Base-by-base conservation (phyloP, 1,140 invertebrate species). In the Aphaenogaster floridana region DNA sequence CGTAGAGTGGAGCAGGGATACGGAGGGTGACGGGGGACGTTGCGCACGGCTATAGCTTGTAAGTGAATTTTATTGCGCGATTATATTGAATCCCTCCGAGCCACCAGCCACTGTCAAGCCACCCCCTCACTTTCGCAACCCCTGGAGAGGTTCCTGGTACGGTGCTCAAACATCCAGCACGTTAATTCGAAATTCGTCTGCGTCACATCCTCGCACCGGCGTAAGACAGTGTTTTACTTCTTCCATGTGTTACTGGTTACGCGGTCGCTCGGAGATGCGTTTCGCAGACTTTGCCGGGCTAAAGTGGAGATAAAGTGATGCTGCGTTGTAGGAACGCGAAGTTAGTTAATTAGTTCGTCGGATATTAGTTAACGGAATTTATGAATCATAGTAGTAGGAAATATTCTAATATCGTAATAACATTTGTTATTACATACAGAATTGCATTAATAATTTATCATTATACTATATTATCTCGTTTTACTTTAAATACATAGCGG, bases 61-160 rank as follows among this genome's bases (percentile, higher is more conserved):
- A 93, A 94, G 94, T 94, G 92, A 94, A 94, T 94, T 94, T 94
- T 94, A 94, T 94, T 94, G 94, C 94, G 89, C 94, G 94, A 94
- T 94, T 94, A 94, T 94, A 94, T 94, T 94, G 93, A 91, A 94
- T 94, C 93, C 92, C 93, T 93, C 88, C 89, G 91, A 91, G 91
- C 88, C 91, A 91, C 88, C 83, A 87, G 90, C 86, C 79, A 79
- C 88, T 83, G 88, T 90, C 92, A 81, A 90, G 84, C 77, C 89
- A 54, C 91, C 69, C 83, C 85, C 86, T 90, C 85, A 86, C 87
- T 83, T 61, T 80, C 59, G 77, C 71, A 86, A 71, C 74, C 85
- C 84, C 86, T 81, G n/a, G 74, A 89, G 87, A 91, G 90, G 77
- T 81, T 88, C 36, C 57, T 61, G 80, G 80, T 52, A 81, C 61